Conservation (phyloP, 2,113 vertebrate species). For the Sturnus vulgaris region DNA sequence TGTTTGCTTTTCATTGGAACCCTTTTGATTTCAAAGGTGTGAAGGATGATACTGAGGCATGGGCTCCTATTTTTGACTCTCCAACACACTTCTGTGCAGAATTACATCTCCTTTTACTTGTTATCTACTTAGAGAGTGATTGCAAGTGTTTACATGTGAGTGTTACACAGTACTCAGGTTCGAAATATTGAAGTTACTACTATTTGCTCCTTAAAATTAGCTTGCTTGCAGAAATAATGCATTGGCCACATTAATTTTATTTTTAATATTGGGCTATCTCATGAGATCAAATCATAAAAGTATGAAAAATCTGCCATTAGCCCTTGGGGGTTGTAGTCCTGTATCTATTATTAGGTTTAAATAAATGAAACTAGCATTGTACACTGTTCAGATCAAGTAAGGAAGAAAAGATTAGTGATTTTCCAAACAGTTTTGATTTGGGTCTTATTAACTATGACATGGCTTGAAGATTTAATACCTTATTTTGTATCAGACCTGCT, state of each 20-base stretch:
- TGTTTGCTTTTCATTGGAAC: conserved; percentile 1
- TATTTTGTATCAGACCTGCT: neutral
- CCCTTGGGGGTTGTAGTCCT: neutral
- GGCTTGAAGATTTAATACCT: neutral
- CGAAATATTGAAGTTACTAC: neutral
- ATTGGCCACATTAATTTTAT: neutral
- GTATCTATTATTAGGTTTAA: neutral
- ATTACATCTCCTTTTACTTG: neutral
- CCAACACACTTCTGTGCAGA: neutral
- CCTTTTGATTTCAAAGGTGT: conserved; percentile 10
- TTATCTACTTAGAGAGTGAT: neutral
- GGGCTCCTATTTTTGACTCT: neutral
- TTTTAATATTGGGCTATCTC: neutral
- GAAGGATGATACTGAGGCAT: neutral
- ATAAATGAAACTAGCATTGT: neutral
- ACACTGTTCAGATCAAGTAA: neutral
- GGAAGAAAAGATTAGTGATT: neutral
- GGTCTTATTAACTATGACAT: neutral
- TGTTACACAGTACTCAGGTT: neutral
- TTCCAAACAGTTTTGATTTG: neutral
- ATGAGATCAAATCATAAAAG: neutral
- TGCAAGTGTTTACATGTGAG: neutral
- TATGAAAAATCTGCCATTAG: neutral
- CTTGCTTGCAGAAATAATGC: neutral
- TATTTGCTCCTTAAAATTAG: neutral